phyloP scores from a whole-genome alignment of 1,140 invertebrate species.

The Scaptomyza montana region DNA sequence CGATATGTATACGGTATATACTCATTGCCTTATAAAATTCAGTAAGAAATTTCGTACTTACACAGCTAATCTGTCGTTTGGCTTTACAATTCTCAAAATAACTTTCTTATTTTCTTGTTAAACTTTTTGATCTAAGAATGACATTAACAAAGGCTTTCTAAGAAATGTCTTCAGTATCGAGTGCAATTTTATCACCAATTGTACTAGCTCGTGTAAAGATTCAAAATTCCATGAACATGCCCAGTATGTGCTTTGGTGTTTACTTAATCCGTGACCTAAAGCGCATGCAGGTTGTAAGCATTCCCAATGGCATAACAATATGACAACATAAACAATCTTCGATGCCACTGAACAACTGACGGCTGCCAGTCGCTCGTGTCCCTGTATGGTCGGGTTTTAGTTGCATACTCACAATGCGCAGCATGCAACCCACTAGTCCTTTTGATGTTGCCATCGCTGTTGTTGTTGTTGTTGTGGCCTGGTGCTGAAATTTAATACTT shows the following conservation, averaged over 20 bases:
- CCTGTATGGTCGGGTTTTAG: neutral
- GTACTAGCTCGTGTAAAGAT: neutral
- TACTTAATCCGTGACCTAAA: slow-evolving; percentile 1
- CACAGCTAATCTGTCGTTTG: too few relatives aligned
- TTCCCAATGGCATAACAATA: neutral
- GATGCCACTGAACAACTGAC: neutral
- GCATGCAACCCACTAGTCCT: neutral
- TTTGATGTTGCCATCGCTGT: neutral
- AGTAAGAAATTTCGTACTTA: too few relatives aligned
- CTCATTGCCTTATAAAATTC: too few relatives aligned
- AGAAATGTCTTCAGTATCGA: too few relatives aligned
- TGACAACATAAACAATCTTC: slow-evolving; percentile 3
- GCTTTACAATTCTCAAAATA: too few relatives aligned
- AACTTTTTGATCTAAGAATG: neutral
- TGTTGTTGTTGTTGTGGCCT: slow-evolving; percentile 13
- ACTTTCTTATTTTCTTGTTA: too few relatives aligned
- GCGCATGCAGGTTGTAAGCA: neutral
- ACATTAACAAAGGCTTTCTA: neutral
- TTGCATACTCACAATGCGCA: neutral
- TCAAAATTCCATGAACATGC: neutral
- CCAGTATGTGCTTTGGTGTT: neutral
- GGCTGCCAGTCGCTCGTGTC: neutral
- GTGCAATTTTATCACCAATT: neutral
- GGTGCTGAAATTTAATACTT: slow-evolving; percentile 29
- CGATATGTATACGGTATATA: too few relatives aligned